Evolutionary conservation across 2,797 vertebrate species (phyloP), one percentile per base, ranked within the genome.

Genomic region (Sebastes nivosus): DNA sequence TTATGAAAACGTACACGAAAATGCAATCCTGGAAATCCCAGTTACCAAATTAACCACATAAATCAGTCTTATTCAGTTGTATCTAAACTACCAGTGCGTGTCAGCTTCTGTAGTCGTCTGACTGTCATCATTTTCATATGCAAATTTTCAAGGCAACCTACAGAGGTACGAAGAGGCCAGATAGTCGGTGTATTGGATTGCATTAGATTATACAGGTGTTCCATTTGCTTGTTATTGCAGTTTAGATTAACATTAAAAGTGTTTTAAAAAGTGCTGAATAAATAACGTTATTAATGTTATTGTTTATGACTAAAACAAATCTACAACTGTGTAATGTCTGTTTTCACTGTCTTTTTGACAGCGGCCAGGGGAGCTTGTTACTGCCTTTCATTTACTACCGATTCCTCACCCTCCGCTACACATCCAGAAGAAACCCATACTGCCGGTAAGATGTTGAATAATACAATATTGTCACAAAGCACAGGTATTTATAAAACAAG

Each of bases 361-460:
- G 99, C 81, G 98, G 98, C 38, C 98, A 99, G 90, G 98, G 99
- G 78, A 99, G 98, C 86, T 94, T 99, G 92, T 95, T 99, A 36
- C 97, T 99, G 92, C 99, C 99, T 1, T 99, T 99, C 91, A 99
- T 99, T 94, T 99, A 99, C 91, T 99, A 99, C 72, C 93, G 99
- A 81, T 99, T 99, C 93, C 97, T 99, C 77, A 99, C 98, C 0
- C 96, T 99, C 14, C 98, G 99, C 46, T 99, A 99, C 66, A 96
- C 98, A 12, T 99, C 98, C 80, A 96, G 97, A 90, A 96, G 99
- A 96, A 99, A 99, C 92, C 99, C 99, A 0, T 99, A 99, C 92
- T 99, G 98, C 91, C 96, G 98, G 98, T 99, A 95, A 96, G 97
- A 54, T 69, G 4, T 24, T 50, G 6, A 74, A 30, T 65, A 9